Evolutionary conservation across 2,797 vertebrate genomes (phyloP).

Genomic region (Anguilla pacifica): DNA sequence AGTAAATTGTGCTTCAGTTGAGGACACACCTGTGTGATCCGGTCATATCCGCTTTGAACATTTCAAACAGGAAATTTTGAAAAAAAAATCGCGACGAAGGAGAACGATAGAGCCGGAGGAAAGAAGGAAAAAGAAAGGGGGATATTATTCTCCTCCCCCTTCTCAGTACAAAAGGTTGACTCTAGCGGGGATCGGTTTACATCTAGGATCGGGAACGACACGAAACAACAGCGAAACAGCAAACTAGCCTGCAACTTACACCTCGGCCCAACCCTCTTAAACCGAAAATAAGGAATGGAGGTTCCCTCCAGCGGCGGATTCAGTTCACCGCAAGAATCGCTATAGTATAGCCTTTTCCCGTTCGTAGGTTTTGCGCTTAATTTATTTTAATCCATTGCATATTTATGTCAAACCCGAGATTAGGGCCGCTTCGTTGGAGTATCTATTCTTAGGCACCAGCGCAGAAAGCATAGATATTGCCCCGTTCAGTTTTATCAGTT

Average conservation of each 20-base stretch:
- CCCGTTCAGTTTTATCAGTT: neutral
- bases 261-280: neutral
- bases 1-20: conserved; percentile 38
- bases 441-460: conserved; percentile 21
- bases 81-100: conserved; percentile 36
- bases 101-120: conserved; percentile 19
- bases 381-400: conserved; percentile 43
- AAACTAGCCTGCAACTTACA: neutral
- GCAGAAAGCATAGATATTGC: neutral
- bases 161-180: conserved; percentile 30
- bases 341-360: neutral
- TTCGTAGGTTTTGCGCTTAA: conserved; percentile 37
- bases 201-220: conserved; percentile 28
- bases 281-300: neutral
- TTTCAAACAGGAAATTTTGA: conserved; percentile 47
- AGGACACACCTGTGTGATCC: conserved; percentile 75
- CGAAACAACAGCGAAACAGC: conserved; percentile 21
- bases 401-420: conserved; percentile 42
- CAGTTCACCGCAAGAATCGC: neutral
- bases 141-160: conserved; percentile 53
- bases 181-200: conserved; percentile 32
- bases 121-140: conserved; percentile 24
- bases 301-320: neutral
- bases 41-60: conserved; percentile 57
- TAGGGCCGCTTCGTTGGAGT: conserved; percentile 9